Conservation (phyloP, 2,113 vertebrate species). For the Bambusicola thoracicus region DNA sequence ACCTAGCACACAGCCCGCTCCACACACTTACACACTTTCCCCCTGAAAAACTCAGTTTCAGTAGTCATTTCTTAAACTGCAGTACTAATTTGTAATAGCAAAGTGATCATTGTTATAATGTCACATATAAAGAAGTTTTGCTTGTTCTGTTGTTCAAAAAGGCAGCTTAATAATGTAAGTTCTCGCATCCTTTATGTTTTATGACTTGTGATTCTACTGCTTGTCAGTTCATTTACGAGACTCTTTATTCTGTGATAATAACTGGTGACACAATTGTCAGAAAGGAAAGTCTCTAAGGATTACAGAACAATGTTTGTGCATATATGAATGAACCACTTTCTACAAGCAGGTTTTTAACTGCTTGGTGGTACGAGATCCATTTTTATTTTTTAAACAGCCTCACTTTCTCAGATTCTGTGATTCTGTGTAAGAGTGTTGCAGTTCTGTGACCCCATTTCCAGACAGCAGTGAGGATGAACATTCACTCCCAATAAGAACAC, state of each 20-base stretch:
- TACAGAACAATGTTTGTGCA: neutral
- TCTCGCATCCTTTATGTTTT: neutral
- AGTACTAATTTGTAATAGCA: neutral
- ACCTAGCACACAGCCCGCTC: neutral
- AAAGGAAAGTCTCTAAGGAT: neutral
- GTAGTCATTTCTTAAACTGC: neutral
- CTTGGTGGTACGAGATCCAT: neutral
- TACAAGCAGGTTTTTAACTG: neutral
- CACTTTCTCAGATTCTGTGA: neutral
- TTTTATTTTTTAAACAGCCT: neutral
- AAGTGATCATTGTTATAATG: neutral
- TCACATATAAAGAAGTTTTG: neutral
- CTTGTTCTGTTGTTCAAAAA: neutral
- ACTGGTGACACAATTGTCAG: neutral
- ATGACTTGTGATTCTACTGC: slow-evolving; percentile 25
- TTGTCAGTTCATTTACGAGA: slow-evolving; percentile 21
- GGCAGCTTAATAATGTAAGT: neutral
- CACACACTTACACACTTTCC: neutral
- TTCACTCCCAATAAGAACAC: neutral
- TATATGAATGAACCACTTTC: neutral
- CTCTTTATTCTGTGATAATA: neutral
- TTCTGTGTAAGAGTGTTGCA: neutral
- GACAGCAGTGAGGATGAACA: neutral
- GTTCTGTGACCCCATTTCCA: neutral
- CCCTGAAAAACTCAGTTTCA: neutral